Conservation (phyloP, 2,113 vertebrate species). For the Alaudala cheleensis region DNA sequence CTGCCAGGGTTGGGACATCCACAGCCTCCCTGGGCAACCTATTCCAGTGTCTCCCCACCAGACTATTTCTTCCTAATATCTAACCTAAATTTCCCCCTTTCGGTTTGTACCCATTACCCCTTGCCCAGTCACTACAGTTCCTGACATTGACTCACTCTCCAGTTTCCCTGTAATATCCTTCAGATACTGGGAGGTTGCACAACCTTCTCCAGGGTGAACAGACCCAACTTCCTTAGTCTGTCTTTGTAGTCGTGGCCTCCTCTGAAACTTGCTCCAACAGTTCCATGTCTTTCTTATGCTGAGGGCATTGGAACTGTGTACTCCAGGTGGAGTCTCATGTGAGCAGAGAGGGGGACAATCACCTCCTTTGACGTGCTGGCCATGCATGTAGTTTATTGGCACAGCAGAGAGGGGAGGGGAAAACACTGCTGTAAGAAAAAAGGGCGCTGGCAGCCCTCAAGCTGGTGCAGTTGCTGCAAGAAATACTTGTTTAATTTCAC, state of each 20-base stretch:
- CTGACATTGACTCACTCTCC: neutral
- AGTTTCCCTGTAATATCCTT: neutral
- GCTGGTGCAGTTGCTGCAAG: neutral
- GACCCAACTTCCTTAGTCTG: neutral
- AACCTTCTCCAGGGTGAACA: neutral
- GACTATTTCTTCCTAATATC: neutral
- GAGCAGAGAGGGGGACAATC: neutral
- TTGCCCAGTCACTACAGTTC: neutral
- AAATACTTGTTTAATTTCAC: neutral
- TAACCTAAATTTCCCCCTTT: neutral
- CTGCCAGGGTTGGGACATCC: neutral
- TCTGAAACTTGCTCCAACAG: neutral
- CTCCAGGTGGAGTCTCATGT: neutral
- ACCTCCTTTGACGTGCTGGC: neutral
- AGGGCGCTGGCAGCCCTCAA: rapidly evolving
- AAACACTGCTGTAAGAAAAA: neutral
- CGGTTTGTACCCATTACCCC: neutral
- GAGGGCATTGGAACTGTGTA: no score
- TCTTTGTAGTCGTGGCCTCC: rapidly evolving
- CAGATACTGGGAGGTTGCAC: neutral
- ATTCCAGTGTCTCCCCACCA: neutral
- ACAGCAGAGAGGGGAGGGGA: neutral
- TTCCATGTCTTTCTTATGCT: neutral
- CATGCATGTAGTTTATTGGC: neutral
- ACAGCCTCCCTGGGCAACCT: neutral